Evolutionary conservation across 2,888 invertebrate genomes (phyloP), one percentile per base, ranked within the genome.

Genomic region (Cephonodes hylas): DNA sequence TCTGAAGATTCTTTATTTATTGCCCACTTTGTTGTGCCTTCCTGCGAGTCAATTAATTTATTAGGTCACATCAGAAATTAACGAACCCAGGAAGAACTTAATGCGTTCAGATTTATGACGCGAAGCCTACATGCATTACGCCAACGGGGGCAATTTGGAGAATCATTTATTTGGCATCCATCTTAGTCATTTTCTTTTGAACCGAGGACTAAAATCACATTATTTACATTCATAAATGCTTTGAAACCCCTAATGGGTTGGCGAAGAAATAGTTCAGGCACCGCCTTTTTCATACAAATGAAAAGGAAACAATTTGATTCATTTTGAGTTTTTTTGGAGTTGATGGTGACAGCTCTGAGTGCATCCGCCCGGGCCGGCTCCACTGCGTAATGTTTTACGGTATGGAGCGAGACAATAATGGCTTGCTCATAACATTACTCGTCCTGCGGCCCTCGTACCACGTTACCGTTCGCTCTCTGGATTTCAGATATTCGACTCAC

Each of bases 391-490:
- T 91, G 91, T 89, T 92, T 91, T 92, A 92, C 91, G 91, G 91
- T 91, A 92, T 92, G 89, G 91, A 88, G 88, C 88, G 91, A 91
- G 91, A 92, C 92, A 92, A 92, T 92, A 92, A 92, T 92, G 92
- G 91, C 84, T 89, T 88, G 91, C 92, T 92, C 92, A 92, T 92
- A 92, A 92, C 92, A 92, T 92, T 88, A 92, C 92, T 92, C 92
- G 90, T 91, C 88, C 86, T 84, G 83, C 74, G 71, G 78, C 82
- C 88, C 79, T 75, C 72, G 86, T 88, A 89, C 90, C 79, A 88
- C 70, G 87, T 72, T 69, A 83, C 82, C 75, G 74, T 74, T 68
- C 73, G 75, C 80, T 81, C 83, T 77, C 74, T 77, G 75, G 79
- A 79, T 79, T 81, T 75, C 74, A 78, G 76, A 70, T 71, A 73